Evolutionary conservation across 1,140 invertebrate genomes (phyloP).

Genomic region (Apocrypta bakeri): DNA sequence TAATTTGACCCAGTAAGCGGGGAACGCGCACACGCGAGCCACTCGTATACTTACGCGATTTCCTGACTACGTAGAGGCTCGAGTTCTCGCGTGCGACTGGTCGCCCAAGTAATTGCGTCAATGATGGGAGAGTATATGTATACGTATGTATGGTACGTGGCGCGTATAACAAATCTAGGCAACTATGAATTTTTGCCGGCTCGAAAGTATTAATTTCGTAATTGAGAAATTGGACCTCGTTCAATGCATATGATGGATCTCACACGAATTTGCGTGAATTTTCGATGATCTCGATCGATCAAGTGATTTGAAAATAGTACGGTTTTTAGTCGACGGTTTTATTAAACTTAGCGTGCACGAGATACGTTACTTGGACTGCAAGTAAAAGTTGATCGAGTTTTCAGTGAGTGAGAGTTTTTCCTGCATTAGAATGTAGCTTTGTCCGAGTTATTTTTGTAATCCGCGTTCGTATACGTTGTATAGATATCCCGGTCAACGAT

Average conservation of each 20-base stretch:
- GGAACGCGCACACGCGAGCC: background rate
- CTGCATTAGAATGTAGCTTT: too few relatives aligned
- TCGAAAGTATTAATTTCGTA: slow-evolving; percentile 30
- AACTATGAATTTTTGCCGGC: slow-evolving; percentile 15
- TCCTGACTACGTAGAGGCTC: slow-evolving; percentile 1
- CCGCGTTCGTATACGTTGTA: too few relatives aligned
- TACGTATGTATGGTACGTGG: too few relatives aligned
- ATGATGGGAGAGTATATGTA: background rate
- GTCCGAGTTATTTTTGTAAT: too few relatives aligned
- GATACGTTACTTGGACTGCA: too few relatives aligned
- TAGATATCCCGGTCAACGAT: too few relatives aligned
- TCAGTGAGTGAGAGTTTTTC: too few relatives aligned
- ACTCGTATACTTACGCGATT: too few relatives aligned
- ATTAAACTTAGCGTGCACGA: too few relatives aligned
- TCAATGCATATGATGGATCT: background rate
- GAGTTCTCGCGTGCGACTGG: slow-evolving; percentile 6
- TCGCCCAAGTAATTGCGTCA: slow-evolving; percentile 23
- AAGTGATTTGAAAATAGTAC: background rate
- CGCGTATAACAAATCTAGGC: slow-evolving; percentile 30
- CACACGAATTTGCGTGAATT: background rate
- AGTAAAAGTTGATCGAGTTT: too few relatives aligned
- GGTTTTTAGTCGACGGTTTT: too few relatives aligned
- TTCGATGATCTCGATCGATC: background rate
- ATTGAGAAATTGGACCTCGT: background rate
- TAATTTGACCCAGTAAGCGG: slow-evolving; percentile 48